These are phyloP conservation scores for Aldrovandia affinis DNA, from an alignment of 2,797 vertebrate genomes.

Conservation along the genomic window DNA sequence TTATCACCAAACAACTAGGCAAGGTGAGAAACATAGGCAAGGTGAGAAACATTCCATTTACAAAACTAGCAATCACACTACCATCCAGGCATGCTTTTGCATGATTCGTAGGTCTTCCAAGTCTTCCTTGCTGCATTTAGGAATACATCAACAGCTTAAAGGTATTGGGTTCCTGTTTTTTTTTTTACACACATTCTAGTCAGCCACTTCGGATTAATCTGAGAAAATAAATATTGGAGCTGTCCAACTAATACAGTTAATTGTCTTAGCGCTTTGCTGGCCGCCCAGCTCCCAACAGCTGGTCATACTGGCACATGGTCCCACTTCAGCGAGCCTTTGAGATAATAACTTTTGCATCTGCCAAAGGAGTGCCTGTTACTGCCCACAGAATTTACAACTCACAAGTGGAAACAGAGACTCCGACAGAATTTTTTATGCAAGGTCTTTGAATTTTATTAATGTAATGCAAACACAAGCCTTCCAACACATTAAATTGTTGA, in stretches of 20 bases:
- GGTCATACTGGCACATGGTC: slow-evolving; percentile 92
- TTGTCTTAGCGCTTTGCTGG: slow-evolving; percentile 87
- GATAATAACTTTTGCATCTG: slow-evolving; percentile 99
- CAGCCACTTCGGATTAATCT: slow-evolving; percentile 88
- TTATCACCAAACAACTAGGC: too few relatives aligned
- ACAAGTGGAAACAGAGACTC: slow-evolving; percentile 95
- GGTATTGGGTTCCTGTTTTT: slow-evolving; percentile 13
- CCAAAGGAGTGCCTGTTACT: slow-evolving; percentile 86
- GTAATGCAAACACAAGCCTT: slow-evolving; percentile 99
- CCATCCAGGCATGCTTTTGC: too few relatives aligned
- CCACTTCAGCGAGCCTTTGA: slow-evolving; percentile 92
- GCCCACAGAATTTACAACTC: slow-evolving; percentile 98
- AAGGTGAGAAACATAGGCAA: too few relatives aligned
- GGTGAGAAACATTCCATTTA: too few relatives aligned
- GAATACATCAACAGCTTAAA: slow-evolving; percentile 3
- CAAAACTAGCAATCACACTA: too few relatives aligned
- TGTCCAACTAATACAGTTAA: slow-evolving; percentile 93
- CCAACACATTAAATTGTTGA: slow-evolving; percentile 99
- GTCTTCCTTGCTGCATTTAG: not conserved
- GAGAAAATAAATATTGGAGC: slow-evolving; percentile 90
- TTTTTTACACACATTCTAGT: slow-evolving; percentile 56
- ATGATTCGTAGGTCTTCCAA: too few relatives aligned
- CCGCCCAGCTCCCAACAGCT: slow-evolving; percentile 94
- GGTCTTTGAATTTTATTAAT: slow-evolving; percentile 99
- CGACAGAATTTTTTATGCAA: slow-evolving; percentile 95